phyloP scores from a whole-genome alignment of 2,888 invertebrate species.

The Acanthacorydalis orientalis region DNA sequence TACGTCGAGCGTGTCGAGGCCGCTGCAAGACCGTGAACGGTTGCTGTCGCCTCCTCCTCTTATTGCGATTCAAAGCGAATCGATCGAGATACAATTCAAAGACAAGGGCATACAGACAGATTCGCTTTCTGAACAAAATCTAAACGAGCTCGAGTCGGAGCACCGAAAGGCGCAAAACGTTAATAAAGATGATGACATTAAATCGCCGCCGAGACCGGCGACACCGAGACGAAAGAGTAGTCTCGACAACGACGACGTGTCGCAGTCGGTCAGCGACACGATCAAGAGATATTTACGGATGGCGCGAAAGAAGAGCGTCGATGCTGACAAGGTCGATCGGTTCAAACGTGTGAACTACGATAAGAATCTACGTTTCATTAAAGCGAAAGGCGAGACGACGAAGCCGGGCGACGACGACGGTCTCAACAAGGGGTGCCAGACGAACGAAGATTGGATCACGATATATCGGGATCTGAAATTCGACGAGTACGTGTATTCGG shows the following conservation, averaged over 20 bases:
- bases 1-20: background rate
- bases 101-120: conserved; percentile 44
- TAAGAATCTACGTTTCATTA: conserved; percentile 65
- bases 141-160: conserved; percentile 31
- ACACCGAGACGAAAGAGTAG: conserved; percentile 50
- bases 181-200: conserved; percentile 25
- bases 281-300: conserved; percentile 72
- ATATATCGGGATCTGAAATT: conserved; percentile 33
- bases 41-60: conserved; percentile 42
- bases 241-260: conserved; percentile 70
- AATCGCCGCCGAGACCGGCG: conserved; percentile 18
- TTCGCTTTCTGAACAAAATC: conserved; percentile 36
- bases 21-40: background rate
- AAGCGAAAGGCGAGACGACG: conserved; percentile 56
- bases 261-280: conserved; percentile 74
- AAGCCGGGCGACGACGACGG: conserved; percentile 67
- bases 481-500: conserved; percentile 23
- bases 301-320: conserved; percentile 76
- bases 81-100: conserved; percentile 29
- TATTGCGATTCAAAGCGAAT: conserved; percentile 47
- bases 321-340: conserved; percentile 61
- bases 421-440: conserved; percentile 58
- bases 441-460: conserved; percentile 58
- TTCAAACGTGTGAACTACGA: conserved; percentile 83
- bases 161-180: conserved; percentile 27